Percentiles rank a stretch among this genome's conserved stretches.
phyloP scores from a whole-genome alignment of 2,113 vertebrate species.

The Mystacornis crossleyi region DNA sequence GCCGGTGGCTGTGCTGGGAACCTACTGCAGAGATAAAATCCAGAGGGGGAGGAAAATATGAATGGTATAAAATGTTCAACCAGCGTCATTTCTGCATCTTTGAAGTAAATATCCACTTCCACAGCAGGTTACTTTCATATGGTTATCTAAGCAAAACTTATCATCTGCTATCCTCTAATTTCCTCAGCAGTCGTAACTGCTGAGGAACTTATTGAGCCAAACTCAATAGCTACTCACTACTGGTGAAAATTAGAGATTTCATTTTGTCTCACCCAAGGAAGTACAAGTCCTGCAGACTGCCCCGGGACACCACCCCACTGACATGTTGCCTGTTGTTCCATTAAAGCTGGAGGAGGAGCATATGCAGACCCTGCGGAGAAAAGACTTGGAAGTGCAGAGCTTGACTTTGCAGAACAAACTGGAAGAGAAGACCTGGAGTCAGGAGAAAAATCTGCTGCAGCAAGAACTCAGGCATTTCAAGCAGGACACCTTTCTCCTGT shows the following conservation, averaged over 20 bases:
- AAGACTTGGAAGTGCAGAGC: slow-evolving; percentile 88
- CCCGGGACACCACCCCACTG: neutral
- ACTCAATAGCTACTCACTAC: neutral
- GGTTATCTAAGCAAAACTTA: slow-evolving; percentile 1
- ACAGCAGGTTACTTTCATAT: neutral
- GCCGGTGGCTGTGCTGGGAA: neutral
- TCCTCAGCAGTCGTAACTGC: neutral
- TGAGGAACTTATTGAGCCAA: neutral
- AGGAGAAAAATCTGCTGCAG: slow-evolving; percentile 86
- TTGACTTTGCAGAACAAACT: slow-evolving; percentile 83
- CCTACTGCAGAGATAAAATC: neutral
- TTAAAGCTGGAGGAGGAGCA: slow-evolving; percentile 85
- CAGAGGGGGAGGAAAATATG: neutral
- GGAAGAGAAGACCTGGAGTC: slow-evolving; percentile 85
- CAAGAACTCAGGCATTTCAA: slow-evolving; percentile 90
- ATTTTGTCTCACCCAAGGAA: neutral
- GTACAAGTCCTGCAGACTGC: neutral
- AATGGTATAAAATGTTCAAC: neutral
- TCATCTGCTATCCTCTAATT: neutral
- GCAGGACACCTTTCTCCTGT: slow-evolving; percentile 90
- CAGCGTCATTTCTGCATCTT: neutral
- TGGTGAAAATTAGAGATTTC: neutral
- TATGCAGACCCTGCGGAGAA: slow-evolving; percentile 77
- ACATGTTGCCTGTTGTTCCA: neutral
- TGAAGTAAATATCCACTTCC: neutral